Evolutionary conservation across 1,140 invertebrate species (phyloP).

Genomic region (Globodera rostochiensis): DNA sequence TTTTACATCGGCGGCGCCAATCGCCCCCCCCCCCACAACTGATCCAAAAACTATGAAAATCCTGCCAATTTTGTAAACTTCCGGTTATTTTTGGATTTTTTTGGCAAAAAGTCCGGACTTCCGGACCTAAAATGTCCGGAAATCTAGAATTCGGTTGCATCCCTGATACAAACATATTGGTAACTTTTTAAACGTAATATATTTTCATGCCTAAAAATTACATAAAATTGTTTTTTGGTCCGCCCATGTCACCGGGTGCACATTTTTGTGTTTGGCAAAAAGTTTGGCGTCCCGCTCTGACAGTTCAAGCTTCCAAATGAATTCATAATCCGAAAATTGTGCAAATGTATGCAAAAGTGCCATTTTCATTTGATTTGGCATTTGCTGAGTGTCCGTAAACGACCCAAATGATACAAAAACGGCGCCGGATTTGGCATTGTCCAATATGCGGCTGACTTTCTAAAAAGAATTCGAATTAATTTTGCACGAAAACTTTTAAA

Average conservation of each 20-base stretch:
- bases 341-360: slow-evolving; percentile 33
- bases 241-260: slow-evolving; percentile 12
- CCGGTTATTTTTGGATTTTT: too few relatives aligned
- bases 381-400: slow-evolving; percentile 34
- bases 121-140: too few relatives aligned
- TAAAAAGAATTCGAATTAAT: not conserved
- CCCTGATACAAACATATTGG: too few relatives aligned
- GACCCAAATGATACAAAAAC: slow-evolving; percentile 42
- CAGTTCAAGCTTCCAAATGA: slow-evolving; percentile 37
- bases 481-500: not conserved
- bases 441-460: slow-evolving; percentile 6
- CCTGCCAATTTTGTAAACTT: too few relatives aligned
- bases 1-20: too few relatives aligned
- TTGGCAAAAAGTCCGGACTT: too few relatives aligned
- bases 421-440: slow-evolving; percentile 28
- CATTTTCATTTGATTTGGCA: slow-evolving; percentile 16
- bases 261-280: slow-evolving; percentile 10
- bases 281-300: slow-evolving; percentile 21
- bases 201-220: not conserved
- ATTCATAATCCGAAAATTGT: slow-evolving; percentile 24
- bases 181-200: too few relatives aligned
- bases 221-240: slow-evolving; percentile 19
- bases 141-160: too few relatives aligned
- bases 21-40: too few relatives aligned
- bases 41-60: too few relatives aligned